Percentiles rank a stretch among this genome's conserved stretches.
Evolutionary conservation across 2,113 vertebrate genomes (phyloP).

Genomic region (Upupa epops): DNA sequence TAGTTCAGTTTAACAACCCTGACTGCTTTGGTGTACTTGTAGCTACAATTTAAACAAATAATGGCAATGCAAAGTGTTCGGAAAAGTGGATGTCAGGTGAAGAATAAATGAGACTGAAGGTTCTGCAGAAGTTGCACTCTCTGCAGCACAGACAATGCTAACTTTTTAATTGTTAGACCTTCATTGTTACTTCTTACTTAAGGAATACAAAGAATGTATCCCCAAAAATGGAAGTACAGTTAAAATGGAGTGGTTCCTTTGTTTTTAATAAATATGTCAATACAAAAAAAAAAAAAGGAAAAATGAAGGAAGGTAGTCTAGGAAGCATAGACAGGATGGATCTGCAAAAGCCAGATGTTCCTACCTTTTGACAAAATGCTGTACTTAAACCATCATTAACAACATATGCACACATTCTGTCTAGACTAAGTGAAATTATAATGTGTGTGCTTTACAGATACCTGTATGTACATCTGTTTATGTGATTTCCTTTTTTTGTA

Average conservation of each 20-base stretch:
- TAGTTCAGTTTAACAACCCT: not conserved
- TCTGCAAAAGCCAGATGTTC: conserved; percentile 4
- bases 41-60: not conserved
- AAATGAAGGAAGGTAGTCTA: not conserved
- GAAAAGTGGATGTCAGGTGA: not conserved
- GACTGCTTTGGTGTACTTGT: not conserved
- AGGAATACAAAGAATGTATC: not conserved
- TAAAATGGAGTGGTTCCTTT: not conserved
- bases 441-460: not conserved
- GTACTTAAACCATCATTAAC: not conserved
- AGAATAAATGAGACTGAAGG: not conserved
- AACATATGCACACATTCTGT: not conserved
- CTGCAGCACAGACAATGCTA: not conserved
- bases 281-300: not conserved
- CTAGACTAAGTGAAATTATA: not conserved
- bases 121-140: not conserved
- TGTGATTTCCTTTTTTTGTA: not conserved
- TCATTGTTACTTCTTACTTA: not conserved
- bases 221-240: not conserved
- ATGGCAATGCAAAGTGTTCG: not conserved
- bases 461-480: not conserved
- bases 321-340: not conserved
- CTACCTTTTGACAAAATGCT: not conserved
- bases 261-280: not conserved
- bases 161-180: not conserved